phyloP scores from a whole-genome alignment of 2,797 vertebrate species.

The Phyllotis vaccarum region DNA sequence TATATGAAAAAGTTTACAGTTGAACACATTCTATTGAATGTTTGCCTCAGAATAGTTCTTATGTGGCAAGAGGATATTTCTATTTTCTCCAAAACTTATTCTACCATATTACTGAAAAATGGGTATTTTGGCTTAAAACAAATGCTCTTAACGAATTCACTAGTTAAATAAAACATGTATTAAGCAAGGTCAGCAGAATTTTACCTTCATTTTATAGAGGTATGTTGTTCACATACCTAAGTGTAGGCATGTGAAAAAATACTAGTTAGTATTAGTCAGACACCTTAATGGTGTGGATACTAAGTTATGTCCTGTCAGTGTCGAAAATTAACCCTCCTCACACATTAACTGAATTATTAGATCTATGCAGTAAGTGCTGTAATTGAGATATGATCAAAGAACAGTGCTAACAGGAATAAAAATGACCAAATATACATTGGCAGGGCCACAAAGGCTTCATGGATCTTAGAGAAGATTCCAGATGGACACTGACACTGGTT shows the following conservation, averaged over 20 bases:
- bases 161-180: conserved; percentile 24
- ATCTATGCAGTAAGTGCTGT: neutral
- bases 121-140: conserved; percentile 54
- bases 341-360: neutral
- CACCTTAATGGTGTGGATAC: neutral
- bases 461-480: neutral
- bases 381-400: neutral
- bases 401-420: neutral
- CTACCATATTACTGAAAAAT: neutral
- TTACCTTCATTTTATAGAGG: neutral
- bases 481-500: neutral
- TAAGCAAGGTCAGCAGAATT: conserved; percentile 1
- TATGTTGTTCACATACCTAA: neutral
- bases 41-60: neutral
- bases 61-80: neutral
- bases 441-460: neutral
- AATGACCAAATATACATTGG: neutral
- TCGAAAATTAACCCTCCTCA: conserved; percentile 12
- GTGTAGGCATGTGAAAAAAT: neutral
- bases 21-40: neutral
- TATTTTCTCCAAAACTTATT: conserved; percentile 44
- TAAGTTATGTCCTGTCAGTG: neutral
- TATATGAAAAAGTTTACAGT: neutral
- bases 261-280: neutral
- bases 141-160: neutral